Evolutionary conservation across 2,888 invertebrate genomes (phyloP).

Genomic region (Bombylius discolor): DNA sequence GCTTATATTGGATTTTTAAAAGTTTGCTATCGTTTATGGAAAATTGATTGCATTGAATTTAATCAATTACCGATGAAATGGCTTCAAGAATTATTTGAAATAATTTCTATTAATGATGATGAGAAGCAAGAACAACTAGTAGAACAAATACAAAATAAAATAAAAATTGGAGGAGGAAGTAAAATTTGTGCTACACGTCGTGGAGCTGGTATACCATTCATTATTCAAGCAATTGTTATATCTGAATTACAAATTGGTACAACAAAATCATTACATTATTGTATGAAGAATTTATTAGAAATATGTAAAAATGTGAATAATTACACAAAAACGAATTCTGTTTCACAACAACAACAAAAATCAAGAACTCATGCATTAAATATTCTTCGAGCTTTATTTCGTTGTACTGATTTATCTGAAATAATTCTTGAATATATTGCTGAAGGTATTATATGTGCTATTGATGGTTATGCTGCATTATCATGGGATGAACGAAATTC

Average conservation of each 20-base stretch:
- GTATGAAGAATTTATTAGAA: constrained; percentile 43
- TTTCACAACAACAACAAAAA: constrained; percentile 24
- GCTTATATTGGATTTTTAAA: constrained; percentile 79
- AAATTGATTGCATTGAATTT: constrained; percentile 35
- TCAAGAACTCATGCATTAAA: constrained; percentile 71
- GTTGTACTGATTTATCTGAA: constrained; percentile 63
- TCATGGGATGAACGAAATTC: constrained; percentile 80
- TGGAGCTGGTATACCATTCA: constrained; percentile 89
- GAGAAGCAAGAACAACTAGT: constrained; percentile 6
- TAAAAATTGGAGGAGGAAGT: constrained; percentile 7
- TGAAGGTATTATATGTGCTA: constrained; percentile 55
- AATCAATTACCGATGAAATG: constrained; percentile 50
- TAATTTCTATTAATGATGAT: constrained; percentile 38
- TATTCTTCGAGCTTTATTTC: constrained; percentile 66
- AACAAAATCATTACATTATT: constrained; percentile 43
- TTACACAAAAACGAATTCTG: constrained; percentile 13
- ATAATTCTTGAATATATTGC: constrained; percentile 54
- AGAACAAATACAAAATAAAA: neutral
- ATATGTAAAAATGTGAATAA: constrained; percentile 17
- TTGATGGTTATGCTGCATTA: constrained; percentile 57
- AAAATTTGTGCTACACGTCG: constrained; percentile 70
- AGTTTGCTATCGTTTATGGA: constrained; percentile 51
- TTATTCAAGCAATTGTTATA: constrained; percentile 65
- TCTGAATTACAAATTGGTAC: constrained; percentile 55
- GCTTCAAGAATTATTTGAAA: constrained; percentile 45